Base-by-base conservation (phyloP, 2,797 vertebrate genomes). In the Lithobates sylvaticus region DNA sequence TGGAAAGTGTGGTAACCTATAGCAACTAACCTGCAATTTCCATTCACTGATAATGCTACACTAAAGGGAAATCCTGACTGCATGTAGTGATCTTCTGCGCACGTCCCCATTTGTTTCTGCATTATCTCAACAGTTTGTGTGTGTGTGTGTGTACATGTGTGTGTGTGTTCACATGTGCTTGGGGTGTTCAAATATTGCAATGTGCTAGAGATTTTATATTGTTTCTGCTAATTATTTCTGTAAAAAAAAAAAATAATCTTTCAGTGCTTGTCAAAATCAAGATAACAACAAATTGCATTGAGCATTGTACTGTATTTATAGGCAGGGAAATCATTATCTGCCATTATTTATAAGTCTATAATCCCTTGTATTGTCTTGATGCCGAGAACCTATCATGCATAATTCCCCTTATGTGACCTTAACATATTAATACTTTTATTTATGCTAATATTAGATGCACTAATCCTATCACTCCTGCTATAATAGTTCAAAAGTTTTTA, bases 361-460 rank as follows among this genome's bases (percentile, higher is more conserved):
- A 64, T 76, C 76, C 73, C 69, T 42, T 58, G 6, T 0, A 23
- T 67, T 74, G 27, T 81, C n/a, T 88, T 32, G 34, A 71, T 74
- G 64, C 65, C n/a, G 44, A 50, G 15, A 44, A 23, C 54, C 32
- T 15, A 67, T 54, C 58, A 71, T 78, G 73, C 58, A 82, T 42
- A 42, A 81, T 34, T 84, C 58, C 69, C 74, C 83, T 81, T 47
- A 71, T 72, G 10, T 78, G 67, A 39, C 78, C 81, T 36, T 42
- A 81, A 47, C 26, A 39, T 58, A 64, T 82, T 81, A 64, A 72
- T 78, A 78, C 78, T 58, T 83, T 26, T 67, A 72, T 67, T 39
- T 71, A 65, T 27, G 75, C 78, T 85, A 83, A 85, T 85, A 84
- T 9, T 39, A 89, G 64, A 18, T 74, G 68, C 84, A 21, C 50